Evolutionary conservation across 2,113 vertebrate genomes (phyloP).

Genomic region (Myiozetetes cayanensis): DNA sequence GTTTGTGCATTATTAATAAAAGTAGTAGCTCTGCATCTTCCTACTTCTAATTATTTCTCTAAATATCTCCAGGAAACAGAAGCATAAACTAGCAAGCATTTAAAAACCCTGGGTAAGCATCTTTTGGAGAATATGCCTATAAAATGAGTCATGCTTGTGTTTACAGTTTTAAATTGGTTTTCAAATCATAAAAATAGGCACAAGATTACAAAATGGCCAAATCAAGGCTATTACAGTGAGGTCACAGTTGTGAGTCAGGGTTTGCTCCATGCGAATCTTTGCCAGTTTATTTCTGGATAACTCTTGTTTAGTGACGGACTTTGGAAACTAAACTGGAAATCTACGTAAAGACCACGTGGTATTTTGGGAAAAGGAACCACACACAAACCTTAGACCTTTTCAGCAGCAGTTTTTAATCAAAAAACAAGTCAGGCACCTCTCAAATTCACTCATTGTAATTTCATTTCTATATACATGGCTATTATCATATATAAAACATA

Average conservation of each 20-base stretch:
- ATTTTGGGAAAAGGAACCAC: neutral
- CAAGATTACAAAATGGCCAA: neutral
- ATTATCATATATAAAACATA: neutral
- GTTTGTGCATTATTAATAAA: constrained; percentile 52
- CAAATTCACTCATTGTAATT: neutral
- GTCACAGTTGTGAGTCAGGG: neutral
- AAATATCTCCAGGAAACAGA: constrained; percentile 39
- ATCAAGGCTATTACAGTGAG: neutral
- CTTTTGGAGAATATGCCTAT: neutral
- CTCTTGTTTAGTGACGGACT: neutral
- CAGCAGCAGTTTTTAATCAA: neutral
- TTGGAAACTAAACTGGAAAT: neutral
- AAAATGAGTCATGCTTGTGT: neutral
- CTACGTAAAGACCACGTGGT: fast-evolving
- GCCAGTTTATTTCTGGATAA: neutral
- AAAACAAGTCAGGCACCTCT: neutral
- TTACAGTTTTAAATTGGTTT: neutral
- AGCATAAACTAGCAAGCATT: neutral
- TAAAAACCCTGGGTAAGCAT: neutral
- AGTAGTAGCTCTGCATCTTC: neutral
- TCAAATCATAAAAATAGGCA: neutral
- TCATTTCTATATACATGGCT: neutral
- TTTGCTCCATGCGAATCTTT: neutral
- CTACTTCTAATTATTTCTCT: constrained; percentile 27
- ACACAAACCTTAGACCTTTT: neutral